A percentile compares a stretch with the other conserved stretches of the same genome.
Evolutionary conservation across 2,797 vertebrate species (phyloP).

Genomic region (Cetoscarus ocellatus): DNA sequence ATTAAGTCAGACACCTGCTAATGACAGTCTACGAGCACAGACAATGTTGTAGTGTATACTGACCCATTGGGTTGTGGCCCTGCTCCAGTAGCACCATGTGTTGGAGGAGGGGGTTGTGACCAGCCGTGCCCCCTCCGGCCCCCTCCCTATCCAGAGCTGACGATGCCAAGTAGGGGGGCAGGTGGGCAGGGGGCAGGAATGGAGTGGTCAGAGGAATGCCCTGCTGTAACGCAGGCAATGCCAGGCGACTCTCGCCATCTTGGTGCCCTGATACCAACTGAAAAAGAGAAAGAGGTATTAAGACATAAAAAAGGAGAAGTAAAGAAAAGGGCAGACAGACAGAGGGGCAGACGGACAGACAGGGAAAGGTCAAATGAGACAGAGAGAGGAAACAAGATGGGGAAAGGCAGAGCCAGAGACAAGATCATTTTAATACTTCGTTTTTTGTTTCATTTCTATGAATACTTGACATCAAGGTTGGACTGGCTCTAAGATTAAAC

Average conservation of each 20-base stretch:
- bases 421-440: neutral
- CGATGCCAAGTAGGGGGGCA: conserved; percentile 92
- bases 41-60: conserved; percentile 52
- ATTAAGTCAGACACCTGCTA: neutral
- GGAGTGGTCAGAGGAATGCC: conserved; percentile 87
- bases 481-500: neutral
- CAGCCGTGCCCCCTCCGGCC: conserved; percentile 67
- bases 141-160: conserved; percentile 90
- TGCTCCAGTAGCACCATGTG: conserved; percentile 97
- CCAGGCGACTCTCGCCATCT: conserved; percentile 89
- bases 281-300: neutral
- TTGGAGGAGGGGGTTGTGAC: conserved; percentile 93
- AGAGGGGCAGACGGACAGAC: conserved; percentile 24
- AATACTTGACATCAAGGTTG: neutral
- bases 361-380: conserved; percentile 49
- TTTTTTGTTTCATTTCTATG: too few relatives aligned
- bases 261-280: conserved; percentile 90
- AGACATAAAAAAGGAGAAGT: conserved; percentile 28
- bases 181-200: conserved; percentile 91
- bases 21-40: conserved; percentile 6
- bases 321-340: neutral
- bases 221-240: conserved; percentile 89
- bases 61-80: conserved; percentile 91
- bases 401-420: conserved; percentile 22
- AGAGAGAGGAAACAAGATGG: conserved; percentile 31